Evolutionary conservation across 2,797 vertebrate species (phyloP).

Genomic region (Danio jaintianensis): DNA sequence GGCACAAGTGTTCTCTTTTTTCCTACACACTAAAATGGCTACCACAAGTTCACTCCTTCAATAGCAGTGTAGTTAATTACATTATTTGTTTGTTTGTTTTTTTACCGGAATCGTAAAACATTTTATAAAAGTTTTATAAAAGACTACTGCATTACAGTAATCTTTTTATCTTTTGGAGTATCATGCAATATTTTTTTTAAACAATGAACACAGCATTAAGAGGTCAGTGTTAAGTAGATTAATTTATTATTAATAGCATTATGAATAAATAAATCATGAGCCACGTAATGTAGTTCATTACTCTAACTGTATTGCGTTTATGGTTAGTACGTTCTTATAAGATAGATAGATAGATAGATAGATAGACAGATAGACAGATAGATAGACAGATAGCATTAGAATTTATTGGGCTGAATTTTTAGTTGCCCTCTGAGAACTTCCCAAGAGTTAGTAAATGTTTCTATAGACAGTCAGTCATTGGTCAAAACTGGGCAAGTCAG

Average conservation of each 20-base stretch:
- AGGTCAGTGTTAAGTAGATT: background rate
- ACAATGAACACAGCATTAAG: background rate
- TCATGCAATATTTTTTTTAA: background rate
- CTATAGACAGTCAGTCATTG: conserved; percentile 24
- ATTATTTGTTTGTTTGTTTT: background rate
- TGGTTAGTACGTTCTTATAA: background rate
- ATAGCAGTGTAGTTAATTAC: background rate
- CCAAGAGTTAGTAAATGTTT: conserved; percentile 30
- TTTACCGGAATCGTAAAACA: background rate
- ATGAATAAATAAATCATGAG: background rate
- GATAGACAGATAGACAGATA: background rate
- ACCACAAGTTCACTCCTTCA: background rate
- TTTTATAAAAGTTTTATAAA: conserved; percentile 7
- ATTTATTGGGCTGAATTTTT: background rate
- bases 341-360: background rate
- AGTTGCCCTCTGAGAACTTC: conserved; percentile 35
- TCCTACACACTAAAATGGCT: background rate
- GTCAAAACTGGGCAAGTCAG: conserved; percentile 52
- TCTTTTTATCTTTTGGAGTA: no score
- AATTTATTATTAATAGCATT: background rate
- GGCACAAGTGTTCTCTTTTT: background rate
- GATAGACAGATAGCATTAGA: background rate
- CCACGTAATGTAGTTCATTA: background rate
- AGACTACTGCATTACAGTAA: background rate
- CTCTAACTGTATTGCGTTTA: no score